Evolutionary conservation across 1,140 invertebrate species (phyloP), one percentile per base, ranked within the genome.

Genomic region (Drosophila burlai): DNA sequence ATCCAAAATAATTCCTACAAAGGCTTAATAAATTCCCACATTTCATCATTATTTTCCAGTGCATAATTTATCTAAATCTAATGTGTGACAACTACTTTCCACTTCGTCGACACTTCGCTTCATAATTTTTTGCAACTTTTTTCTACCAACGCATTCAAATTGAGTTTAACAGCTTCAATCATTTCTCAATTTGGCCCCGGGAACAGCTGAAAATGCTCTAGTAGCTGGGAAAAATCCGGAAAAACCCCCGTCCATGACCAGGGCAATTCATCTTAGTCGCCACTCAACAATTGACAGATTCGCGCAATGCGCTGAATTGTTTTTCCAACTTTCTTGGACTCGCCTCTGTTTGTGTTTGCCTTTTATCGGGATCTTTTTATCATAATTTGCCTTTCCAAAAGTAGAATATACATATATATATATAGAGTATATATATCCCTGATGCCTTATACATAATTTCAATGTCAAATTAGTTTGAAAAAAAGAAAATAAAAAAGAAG

Each of bases 401-500:
- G 43, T 45, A 9, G 9, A 18, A 31, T 47, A 47, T n/a, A 29
- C 18, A 34, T 24, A n/a, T 15, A 16, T 15, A 16, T 24, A 24
- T n/a, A 58, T 36, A 38, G 46, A 34, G 11, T 38, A 38, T 38
- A 21, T 43, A 29, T 34, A n/a, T 50, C 29, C 38, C 29, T 60
- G 50, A 57, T 63, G 66, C 61, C 65, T 75, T 81, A 65, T 62
- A 78, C 73, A 81, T 84, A 79, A 90, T 90, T 89, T 89, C 81
- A 89, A 89, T 89, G 84, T 84, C 84, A 90, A 89, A 89, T 90
- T 81, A 89, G 85, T 78, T 89, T 69, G 55, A 42, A n/a, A 59
- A 49, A 72, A 71, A 15, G 31, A 29, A 47, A 34, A 52, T 7
- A 4, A 15, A 47, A 15, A 3, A 2, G 16, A 18, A 21, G 31